Conservation (phyloP, 2,797 vertebrate species). For the Vipera ursinii region DNA sequence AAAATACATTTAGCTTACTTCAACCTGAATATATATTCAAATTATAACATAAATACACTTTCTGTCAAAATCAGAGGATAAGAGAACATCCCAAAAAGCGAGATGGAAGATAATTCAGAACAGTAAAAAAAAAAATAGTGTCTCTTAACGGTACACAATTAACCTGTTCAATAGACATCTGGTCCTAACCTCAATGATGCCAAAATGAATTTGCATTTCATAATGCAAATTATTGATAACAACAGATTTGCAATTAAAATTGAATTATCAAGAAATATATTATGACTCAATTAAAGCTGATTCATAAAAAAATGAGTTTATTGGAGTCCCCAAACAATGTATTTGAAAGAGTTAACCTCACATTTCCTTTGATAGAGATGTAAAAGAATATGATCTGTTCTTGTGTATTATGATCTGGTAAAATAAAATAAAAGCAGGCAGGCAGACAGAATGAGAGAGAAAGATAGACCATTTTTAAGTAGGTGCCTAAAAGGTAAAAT, state of each 20-base stretch:
- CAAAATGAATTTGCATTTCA: background rate
- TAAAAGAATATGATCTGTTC: background rate
- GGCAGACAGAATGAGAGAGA: background rate
- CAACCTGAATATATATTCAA: background rate
- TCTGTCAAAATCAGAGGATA: background rate
- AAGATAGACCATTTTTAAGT: background rate
- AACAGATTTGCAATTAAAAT: background rate
- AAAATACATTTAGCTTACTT: background rate
- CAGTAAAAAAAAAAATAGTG: background rate
- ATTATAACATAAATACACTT: background rate
- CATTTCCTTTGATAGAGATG: background rate
- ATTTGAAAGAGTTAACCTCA: background rate
- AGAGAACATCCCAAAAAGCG: background rate
- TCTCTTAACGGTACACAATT: background rate
- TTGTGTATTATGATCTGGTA: background rate
- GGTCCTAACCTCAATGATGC: background rate
- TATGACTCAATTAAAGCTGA: background rate
- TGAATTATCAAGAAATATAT: background rate
- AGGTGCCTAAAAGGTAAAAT: background rate
- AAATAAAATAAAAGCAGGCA: background rate
- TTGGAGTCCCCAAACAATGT: background rate
- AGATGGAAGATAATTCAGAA: background rate
- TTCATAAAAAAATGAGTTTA: background rate
- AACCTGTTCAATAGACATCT: background rate
- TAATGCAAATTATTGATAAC: background rate